Conservation (phyloP, 2,797 vertebrate species). For the Danio tinwini region DNA sequence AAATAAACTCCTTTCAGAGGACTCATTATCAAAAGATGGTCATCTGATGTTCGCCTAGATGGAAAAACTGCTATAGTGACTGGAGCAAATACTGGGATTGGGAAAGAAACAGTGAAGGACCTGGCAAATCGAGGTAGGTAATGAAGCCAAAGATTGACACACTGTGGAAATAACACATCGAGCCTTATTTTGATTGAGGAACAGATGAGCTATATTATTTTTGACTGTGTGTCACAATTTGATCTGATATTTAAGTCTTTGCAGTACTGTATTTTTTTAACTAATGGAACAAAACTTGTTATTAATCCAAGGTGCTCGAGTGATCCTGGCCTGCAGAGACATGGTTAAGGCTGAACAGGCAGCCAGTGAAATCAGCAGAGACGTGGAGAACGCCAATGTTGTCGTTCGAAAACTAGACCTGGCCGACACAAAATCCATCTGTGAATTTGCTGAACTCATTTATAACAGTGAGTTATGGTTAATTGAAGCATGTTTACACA, state of each 20-base stretch:
- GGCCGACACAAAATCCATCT: conserved; percentile 79
- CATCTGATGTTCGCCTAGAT: conserved; percentile 73
- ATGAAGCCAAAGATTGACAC: neutral
- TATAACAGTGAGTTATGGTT: conserved; percentile 73
- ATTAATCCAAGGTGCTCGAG: conserved; percentile 68
- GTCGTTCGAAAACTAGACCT: conserved; percentile 77
- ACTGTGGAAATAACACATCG: neutral
- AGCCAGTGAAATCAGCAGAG: conserved; percentile 71
- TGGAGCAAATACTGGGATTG: conserved; percentile 74
- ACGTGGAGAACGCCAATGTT: conserved; percentile 69
- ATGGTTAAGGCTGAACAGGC: conserved; percentile 73
- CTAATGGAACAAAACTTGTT: neutral
- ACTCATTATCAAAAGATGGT: conserved; percentile 69
- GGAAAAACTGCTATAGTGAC: conserved; percentile 78
- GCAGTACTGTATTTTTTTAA: neutral
- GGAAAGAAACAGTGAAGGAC: conserved; percentile 77
- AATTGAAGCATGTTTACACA: neutral
- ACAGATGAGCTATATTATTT: neutral
- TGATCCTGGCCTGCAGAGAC: conserved; percentile 80
- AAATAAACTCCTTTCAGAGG: conserved; percentile 63
- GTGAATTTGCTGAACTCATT: conserved; percentile 77
- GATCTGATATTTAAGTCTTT: neutral
- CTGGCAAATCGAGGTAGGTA: conserved; percentile 73
- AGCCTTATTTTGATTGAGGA: neutral
- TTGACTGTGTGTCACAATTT: neutral